These are phyloP conservation scores for Arctopsyche grandis DNA, from an alignment of 1,140 invertebrate species.

Conservation along the genomic window DNA sequence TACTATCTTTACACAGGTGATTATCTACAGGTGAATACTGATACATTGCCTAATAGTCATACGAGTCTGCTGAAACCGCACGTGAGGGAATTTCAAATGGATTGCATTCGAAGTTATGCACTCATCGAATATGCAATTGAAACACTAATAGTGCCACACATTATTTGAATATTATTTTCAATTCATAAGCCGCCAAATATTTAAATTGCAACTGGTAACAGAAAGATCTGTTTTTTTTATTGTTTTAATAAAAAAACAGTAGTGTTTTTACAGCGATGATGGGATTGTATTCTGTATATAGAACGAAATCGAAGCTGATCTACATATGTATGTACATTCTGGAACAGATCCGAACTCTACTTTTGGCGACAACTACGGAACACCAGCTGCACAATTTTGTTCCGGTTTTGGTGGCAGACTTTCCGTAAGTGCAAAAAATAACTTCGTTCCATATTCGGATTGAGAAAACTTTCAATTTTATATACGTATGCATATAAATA, in stretches of 20 bases:
- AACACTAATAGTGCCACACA: too few species aligned
- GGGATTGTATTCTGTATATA: too few species aligned
- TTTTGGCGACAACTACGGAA: conserved; percentile 16
- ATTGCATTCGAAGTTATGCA: not conserved
- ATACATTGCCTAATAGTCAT: not conserved
- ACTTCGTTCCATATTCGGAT: not conserved
- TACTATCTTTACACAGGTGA: not conserved
- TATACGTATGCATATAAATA: not conserved
- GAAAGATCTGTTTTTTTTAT: too few species aligned
- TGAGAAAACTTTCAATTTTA: conserved; percentile 7
- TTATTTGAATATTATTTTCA: not conserved
- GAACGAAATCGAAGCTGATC: not conserved
- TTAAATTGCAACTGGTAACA: too few species aligned
- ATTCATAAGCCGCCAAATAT: not conserved
- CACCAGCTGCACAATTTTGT: conserved; percentile 21
- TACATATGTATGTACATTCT: not conserved
- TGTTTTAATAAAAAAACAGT: too few species aligned
- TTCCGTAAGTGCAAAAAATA: not conserved
- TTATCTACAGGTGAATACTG: not conserved
- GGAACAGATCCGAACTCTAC: not conserved
- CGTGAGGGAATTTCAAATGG: conserved; percentile 14
- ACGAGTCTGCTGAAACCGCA: not conserved
- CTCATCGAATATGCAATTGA: not conserved
- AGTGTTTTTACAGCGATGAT: too few species aligned
- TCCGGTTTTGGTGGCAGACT: not conserved